phyloP scores from a whole-genome alignment of 2,113 vertebrate species.

The Cairina moschata region DNA sequence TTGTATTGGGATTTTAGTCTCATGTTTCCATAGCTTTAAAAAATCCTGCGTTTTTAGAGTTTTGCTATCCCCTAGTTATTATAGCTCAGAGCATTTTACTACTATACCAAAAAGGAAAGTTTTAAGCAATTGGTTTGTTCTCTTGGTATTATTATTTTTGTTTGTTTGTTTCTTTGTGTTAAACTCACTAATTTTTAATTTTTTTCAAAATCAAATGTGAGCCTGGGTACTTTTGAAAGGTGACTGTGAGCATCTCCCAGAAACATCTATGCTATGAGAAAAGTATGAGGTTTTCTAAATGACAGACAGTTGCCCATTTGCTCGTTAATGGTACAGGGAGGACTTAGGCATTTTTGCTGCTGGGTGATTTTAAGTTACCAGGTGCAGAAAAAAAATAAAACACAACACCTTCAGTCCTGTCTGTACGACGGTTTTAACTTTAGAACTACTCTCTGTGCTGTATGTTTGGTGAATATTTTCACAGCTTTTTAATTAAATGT shows the following conservation, averaged over 20 bases:
- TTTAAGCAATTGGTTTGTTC: conserved; percentile 21
- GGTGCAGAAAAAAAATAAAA: background rate
- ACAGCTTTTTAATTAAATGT: background rate
- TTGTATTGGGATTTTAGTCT: conserved; percentile 60
- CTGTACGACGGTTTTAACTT: background rate
- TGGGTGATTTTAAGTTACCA: background rate
- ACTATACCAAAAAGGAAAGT: conserved; percentile 1
- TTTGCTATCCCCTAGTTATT: conserved; percentile 46
- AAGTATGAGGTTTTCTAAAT: background rate
- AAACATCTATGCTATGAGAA: background rate
- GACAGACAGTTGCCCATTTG: background rate
- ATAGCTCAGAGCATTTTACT: conserved; percentile 28
- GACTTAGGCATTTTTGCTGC: background rate
- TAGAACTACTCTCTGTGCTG: background rate
- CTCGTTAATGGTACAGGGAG: background rate
- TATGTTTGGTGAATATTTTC: background rate
- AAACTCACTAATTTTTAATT: background rate
- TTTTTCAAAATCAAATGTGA: background rate
- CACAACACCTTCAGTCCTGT: background rate
- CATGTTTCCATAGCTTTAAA: conserved; percentile 46
- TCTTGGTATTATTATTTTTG: background rate
- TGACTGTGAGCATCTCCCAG: background rate
- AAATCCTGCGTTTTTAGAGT: conserved; percentile 19
- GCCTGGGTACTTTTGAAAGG: background rate
- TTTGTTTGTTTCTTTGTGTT: background rate